These are phyloP conservation scores for Panagrolaimus sp. DNA, from an alignment of 1,140 invertebrate genomes.

Conservation along the genomic window DNA sequence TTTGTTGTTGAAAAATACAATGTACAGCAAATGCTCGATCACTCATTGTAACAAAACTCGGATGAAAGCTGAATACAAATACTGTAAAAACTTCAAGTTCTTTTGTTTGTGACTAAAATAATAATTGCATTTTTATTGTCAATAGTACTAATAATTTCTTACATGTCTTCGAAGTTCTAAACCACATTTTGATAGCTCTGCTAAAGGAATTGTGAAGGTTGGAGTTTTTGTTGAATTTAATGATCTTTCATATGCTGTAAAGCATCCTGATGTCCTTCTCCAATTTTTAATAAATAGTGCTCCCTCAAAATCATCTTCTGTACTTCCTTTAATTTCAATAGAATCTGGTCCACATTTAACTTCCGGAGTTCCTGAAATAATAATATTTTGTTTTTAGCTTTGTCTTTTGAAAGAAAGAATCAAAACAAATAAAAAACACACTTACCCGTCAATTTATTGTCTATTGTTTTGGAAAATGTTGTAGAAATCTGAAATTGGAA, in stretches of 20 bases:
- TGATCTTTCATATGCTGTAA: neutral
- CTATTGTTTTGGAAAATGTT: neutral
- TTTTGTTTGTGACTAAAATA: neutral
- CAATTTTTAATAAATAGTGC: conserved; percentile 18
- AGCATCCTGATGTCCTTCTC: conserved; percentile 1
- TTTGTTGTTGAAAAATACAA: conserved; percentile 15
- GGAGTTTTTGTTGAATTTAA: neutral
- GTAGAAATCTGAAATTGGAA: neutral
- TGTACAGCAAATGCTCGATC: conserved; percentile 18
- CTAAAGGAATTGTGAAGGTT: conserved; percentile 6
- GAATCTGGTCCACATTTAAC: conserved; percentile 17
- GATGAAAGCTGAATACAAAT: conserved; percentile 15
- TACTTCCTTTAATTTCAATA: conserved; percentile 7
- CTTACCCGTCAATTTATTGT: conserved; percentile 11
- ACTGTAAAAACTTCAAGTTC: conserved; percentile 14
- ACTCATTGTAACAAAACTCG: conserved; percentile 13
- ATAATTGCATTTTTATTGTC: neutral
- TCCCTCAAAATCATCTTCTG: conserved; percentile 9
- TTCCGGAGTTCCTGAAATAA: conserved; percentile 9
- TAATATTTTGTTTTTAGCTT: neutral
- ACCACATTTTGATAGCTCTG: neutral
- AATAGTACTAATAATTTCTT: neutral
- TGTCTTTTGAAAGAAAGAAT: neutral
- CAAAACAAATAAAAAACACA: neutral
- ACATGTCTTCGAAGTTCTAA: conserved; percentile 6